Evolutionary conservation across 2,797 vertebrate species (phyloP), one percentile per base, ranked within the genome.

Genomic region (Podarcis siculus): DNA sequence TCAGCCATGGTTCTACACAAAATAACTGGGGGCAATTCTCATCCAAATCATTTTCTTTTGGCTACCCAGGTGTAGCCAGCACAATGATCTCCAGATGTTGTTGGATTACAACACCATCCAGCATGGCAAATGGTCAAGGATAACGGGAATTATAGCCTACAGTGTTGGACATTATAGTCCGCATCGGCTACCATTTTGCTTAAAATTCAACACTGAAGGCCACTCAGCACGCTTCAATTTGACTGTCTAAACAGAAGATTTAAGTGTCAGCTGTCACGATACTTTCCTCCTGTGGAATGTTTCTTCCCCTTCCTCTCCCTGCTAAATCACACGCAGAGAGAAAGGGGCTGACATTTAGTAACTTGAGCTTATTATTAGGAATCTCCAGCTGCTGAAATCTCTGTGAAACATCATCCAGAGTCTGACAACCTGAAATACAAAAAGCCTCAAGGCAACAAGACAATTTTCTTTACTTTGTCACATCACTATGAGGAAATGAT

Each of bases 391-490:
- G 58, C 32, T 66, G 35, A 64, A 81, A 39, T 77, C 32, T 15
- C 17, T 66, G 55, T 77, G 72, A 85, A 64, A 64, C 25, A 10
- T 76, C 58, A n/a, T 58, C n/a, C 32, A 8, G 82, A 72, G 32
- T 58, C 49, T 73, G 32, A 84, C n/a, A 73, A 3, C 35, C 27
- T 42, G 23, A 64, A 64, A n/a, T 76, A 55, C 55, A 75, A 37
- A 76, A 64, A 64, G 71, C 49, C 72, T 85, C 49, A 30, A 61
- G 71, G 83, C 23, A 75, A 61, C 32, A 75, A 39, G 49, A 64
- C 71, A 85, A 35, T 72, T 83, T 83, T 72, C 27, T 17, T 67
- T 82, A 77, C 75, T 64, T 79, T 79, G 82, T 83, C 82, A 83
- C 30, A 83, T 35, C 55, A 35, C 19, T 13, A 17, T 58, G 69